These are phyloP conservation scores for Notarius quadriscutis DNA, from an alignment of 2,113 vertebrate species.

Conservation along the genomic window DNA sequence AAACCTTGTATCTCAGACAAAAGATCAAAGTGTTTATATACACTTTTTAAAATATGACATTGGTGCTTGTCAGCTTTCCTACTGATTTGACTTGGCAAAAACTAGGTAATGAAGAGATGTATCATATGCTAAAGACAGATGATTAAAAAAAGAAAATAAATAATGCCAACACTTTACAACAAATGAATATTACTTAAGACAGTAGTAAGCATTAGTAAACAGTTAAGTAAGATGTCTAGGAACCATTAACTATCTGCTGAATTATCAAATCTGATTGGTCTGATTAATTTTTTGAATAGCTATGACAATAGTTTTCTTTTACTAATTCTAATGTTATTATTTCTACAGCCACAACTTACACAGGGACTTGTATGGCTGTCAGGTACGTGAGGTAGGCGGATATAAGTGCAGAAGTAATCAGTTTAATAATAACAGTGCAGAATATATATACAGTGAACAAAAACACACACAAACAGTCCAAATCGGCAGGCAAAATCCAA, in stretches of 20 bases:
- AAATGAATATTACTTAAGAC: neutral
- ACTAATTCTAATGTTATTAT: neutral
- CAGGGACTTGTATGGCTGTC: too few species aligned
- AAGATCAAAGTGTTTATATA: constrained; percentile 6
- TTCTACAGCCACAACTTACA: neutral
- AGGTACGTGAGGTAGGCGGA: too few species aligned
- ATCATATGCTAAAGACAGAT: neutral
- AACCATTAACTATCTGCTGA: neutral
- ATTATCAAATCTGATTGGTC: neutral
- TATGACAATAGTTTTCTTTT: neutral
- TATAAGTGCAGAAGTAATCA: too few species aligned
- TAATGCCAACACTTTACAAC: neutral
- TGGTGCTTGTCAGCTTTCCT: constrained; percentile 20
- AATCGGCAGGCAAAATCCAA: too few species aligned
- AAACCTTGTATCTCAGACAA: neutral
- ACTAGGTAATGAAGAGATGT: neutral
- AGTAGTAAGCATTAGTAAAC: neutral
- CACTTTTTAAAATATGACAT: neutral
- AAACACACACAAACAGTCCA: too few species aligned
- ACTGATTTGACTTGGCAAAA: neutral
- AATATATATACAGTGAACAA: too few species aligned
- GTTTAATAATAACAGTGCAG: too few species aligned
- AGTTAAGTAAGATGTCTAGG: neutral
- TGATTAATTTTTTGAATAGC: neutral
- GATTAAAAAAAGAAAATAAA: constrained; percentile 1